Evolutionary conservation across 2,113 vertebrate genomes (phyloP).

Genomic region (Eclectus roratus): DNA sequence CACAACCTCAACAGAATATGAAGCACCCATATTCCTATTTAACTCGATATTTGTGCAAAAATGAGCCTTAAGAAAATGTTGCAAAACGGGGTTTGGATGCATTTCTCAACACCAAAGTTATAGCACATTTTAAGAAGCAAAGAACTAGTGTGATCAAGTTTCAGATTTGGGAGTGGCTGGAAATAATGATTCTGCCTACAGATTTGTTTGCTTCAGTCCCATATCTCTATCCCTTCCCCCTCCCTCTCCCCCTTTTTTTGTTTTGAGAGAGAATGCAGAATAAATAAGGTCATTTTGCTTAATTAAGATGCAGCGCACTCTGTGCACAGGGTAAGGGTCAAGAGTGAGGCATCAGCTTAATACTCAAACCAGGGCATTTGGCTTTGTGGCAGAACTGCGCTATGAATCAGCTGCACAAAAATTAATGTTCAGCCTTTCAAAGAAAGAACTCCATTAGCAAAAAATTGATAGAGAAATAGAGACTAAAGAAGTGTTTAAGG

Average conservation of each 20-base stretch:
- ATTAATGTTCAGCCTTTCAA: neutral
- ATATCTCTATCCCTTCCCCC: too few species aligned
- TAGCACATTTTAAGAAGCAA: neutral
- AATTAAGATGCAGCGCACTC: neutral
- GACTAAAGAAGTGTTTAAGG: neutral
- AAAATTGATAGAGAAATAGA: neutral
- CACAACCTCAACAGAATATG: neutral
- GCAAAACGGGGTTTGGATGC: neutral
- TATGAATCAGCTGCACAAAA: neutral
- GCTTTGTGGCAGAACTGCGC: neutral
- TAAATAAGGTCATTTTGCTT: neutral
- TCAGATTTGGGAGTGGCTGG: neutral
- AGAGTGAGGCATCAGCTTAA: neutral
- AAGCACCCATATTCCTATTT: neutral
- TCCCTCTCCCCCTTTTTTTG: too few species aligned
- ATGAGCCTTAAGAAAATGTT: neutral
- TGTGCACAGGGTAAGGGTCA: neutral
- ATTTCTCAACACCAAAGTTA: neutral
- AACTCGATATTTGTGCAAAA: neutral
- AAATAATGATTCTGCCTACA: neutral
- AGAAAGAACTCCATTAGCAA: neutral
- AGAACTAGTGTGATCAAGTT: neutral
- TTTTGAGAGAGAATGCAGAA: neutral
- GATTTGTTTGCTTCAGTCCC: neutral
- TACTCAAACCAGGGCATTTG: neutral